phyloP scores from a whole-genome alignment of 2,797 vertebrate species.

The Periparus ater region DNA sequence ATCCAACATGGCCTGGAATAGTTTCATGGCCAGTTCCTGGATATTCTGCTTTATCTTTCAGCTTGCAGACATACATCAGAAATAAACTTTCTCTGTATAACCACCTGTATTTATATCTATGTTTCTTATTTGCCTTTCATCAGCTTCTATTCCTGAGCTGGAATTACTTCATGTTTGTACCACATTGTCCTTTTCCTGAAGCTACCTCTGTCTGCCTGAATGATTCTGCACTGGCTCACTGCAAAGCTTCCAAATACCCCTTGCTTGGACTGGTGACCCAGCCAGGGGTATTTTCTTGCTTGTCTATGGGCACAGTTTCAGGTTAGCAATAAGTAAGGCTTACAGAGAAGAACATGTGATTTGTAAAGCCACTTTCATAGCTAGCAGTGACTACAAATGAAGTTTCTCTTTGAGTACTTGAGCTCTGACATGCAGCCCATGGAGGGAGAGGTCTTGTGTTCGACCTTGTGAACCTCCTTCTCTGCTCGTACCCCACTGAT shows the following conservation, averaged over 20 bases:
- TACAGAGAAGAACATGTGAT: not conserved
- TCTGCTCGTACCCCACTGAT: accelerated
- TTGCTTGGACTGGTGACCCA: not conserved
- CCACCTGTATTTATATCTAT: not conserved
- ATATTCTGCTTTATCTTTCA: not conserved
- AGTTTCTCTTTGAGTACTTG: not conserved
- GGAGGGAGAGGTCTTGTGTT: not conserved
- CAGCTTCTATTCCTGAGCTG: not conserved
- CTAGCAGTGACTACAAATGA: not conserved
- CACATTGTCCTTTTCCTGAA: not conserved
- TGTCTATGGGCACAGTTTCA: not conserved
- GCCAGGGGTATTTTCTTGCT: not conserved
- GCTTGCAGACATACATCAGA: not conserved
- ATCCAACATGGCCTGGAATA: not conserved
- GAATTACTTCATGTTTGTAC: not conserved
- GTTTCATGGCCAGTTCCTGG: not conserved
- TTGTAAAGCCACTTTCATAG: not conserved
- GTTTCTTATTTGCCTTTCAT: conserved; percentile 15
- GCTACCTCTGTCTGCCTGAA: not conserved
- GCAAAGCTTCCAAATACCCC: not conserved
- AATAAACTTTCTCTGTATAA: not conserved
- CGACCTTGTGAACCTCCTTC: not conserved
- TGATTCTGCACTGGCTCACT: not conserved
- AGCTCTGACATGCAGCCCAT: not conserved
- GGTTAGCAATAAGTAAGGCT: not conserved